phyloP scores from a whole-genome alignment of 2,888 invertebrate species.

The Hydropsyche betteni region DNA sequence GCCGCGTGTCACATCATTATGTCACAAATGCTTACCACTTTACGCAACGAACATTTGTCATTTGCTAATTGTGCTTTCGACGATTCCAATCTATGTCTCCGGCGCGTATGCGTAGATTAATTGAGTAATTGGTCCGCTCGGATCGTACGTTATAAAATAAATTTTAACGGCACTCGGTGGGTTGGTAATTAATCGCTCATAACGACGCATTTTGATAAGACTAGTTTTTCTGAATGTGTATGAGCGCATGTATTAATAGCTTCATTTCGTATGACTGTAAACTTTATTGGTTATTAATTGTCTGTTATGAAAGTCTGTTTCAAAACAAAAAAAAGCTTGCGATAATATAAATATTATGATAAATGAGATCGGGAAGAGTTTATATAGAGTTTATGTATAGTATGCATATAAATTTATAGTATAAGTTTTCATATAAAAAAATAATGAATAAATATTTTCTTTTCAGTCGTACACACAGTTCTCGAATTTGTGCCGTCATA shows the following conservation, averaged over 20 bases:
- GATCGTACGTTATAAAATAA: conserved; percentile 1
- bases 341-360: too few relatives aligned
- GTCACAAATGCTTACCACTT: not conserved
- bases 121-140: conserved; percentile 10
- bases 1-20: not conserved
- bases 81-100: not conserved
- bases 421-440: not conserved
- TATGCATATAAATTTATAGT: too few relatives aligned
- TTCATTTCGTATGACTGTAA: too few relatives aligned
- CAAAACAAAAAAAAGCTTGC: too few relatives aligned
- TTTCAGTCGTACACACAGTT: conserved; percentile 96
- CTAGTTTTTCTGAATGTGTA: not conserved
- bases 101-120: not conserved
- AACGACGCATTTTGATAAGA: conserved; percentile 15
- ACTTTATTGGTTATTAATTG: too few relatives aligned
- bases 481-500: conserved; percentile 99
- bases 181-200: conserved; percentile 15
- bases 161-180: conserved; percentile 14
- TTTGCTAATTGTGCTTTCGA: conserved; percentile 1
- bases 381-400: too few relatives aligned
- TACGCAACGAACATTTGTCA: not conserved
- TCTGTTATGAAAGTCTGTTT: too few relatives aligned
- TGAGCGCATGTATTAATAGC: too few relatives aligned
- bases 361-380: too few relatives aligned
- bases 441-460: conserved; percentile 48